These are phyloP conservation scores for Seriola aureovittata DNA, from an alignment of 2,113 vertebrate genomes.

Conservation along the genomic window DNA sequence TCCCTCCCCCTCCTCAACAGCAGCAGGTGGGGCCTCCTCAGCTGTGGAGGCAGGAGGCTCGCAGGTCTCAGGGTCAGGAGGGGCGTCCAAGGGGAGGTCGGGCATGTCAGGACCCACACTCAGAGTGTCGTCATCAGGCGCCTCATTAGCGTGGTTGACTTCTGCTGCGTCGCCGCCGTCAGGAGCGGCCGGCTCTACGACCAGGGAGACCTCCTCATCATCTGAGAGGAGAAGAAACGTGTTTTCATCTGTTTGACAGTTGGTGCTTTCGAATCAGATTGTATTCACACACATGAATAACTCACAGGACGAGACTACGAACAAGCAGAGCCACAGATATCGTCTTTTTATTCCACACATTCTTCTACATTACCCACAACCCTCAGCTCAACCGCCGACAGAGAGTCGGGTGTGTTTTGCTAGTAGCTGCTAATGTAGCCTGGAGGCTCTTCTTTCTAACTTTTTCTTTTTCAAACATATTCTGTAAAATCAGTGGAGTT, in stretches of 20 bases:
- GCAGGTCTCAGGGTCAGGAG: conserved; percentile 64
- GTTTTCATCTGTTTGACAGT: neutral
- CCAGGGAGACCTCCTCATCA: conserved; percentile 94
- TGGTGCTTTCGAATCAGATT: neutral
- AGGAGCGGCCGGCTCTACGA: conserved; percentile 86
- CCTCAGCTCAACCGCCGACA: no score
- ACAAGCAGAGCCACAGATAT: no score
- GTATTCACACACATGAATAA: neutral
- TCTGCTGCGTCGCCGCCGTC: conserved; percentile 61
- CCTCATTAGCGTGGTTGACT: conserved; percentile 66
- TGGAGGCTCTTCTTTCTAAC: no score
- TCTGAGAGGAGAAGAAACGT: conserved; percentile 79
- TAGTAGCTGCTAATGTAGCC: no score
- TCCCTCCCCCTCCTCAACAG: conserved; percentile 9
- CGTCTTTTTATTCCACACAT: no score
- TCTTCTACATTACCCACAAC: no score
- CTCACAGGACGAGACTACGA: no score
- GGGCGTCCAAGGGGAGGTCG: conserved; percentile 80
- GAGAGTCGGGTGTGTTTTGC: no score
- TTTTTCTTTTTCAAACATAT: no score
- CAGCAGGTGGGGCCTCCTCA: conserved; percentile 1
- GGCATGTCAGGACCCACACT: conserved; percentile 81
- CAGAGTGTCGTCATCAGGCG: conserved; percentile 74
- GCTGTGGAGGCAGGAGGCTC: neutral
- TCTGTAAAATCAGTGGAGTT: no score